Evolutionary conservation across 2,797 vertebrate species (phyloP), one percentile per base, ranked within the genome.

Genomic region (Diceros bicornis): DNA sequence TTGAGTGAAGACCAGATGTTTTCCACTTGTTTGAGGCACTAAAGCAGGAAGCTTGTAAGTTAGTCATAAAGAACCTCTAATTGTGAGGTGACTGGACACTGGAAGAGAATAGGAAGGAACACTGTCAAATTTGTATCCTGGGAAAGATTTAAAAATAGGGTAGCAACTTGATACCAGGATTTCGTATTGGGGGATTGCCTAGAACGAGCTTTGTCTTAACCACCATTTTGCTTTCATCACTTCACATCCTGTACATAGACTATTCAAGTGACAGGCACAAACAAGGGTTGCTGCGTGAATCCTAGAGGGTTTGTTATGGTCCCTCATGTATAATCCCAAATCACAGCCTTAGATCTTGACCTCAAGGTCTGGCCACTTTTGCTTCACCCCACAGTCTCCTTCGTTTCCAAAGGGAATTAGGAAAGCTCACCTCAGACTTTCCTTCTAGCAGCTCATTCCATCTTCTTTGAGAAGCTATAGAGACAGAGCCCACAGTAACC

Each of bases 141-240:
- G 68, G 68, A 95, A 93, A 92, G 44, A 87, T 74, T 84, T 96
- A 27, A 88, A 95, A 96, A 92, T 78, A 96, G 32, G 34, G 23
- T 16, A 74, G 61, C 13, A 57, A 62, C 29, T 69, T n/a, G 21
- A 86, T 50, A 89, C 79, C 68, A 9, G 34, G 9, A 69, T 66
- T 94, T 68, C 13, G 20, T 81, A 52, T 7, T 59, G 32, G 59
- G 29, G 32, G 17, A 55, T 55, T 75, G 29, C 84, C 71, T 77
- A 87, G n/a, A 79, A 81, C 62, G 72, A 92, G 50, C 59, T 82
- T 85, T 68, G 37, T 34, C 69, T 85, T 72, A 47, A 77, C 87
- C 18, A n/a, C 62, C 32, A 29, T 37, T 52, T 85, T 85, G 85
- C 29, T 55, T 86, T 61, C 47, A 66, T 68, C 55, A 90, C n/a